Evolutionary conservation across 2,113 vertebrate genomes (phyloP).

Genomic region (Microtus montanus): DNA sequence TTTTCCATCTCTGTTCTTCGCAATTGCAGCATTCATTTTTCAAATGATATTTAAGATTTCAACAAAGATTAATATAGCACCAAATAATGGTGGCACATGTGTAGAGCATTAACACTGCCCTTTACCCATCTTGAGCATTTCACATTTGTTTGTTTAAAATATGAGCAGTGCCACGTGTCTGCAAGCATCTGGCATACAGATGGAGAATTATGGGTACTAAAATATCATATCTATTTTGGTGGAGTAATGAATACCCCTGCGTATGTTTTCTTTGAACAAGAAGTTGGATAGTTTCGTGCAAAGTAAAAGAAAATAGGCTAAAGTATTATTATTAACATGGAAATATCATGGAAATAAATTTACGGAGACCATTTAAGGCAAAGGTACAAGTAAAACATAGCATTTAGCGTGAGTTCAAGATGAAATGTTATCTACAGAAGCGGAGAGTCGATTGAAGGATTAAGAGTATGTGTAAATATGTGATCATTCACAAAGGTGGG

Average conservation of each 20-base stretch:
- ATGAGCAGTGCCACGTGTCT: constrained; percentile 69
- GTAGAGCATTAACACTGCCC: constrained; percentile 71
- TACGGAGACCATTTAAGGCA: not conserved
- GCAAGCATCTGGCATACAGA: constrained; percentile 81
- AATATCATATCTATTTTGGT: constrained; percentile 82
- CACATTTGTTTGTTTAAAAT: constrained; percentile 78
- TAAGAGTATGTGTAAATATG: not conserved
- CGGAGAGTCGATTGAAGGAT: not conserved
- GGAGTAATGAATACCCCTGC: constrained; percentile 74
- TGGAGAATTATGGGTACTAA: constrained; percentile 80
- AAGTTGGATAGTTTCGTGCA: constrained; percentile 62
- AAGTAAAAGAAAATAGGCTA: constrained; percentile 23
- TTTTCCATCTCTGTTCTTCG: constrained; percentile 22
- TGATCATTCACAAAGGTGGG: not conserved
- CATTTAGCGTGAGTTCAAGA: constrained; percentile 14
- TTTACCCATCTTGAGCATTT: constrained; percentile 71
- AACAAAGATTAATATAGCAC: constrained; percentile 70
- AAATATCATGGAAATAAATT: constrained; percentile 8
- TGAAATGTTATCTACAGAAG: not conserved
- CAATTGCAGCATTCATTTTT: constrained; percentile 33
- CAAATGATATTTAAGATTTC: constrained; percentile 66
- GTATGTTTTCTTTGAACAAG: constrained; percentile 74
- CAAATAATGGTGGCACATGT: constrained; percentile 66
- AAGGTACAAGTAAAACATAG: not conserved
- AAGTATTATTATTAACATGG: constrained; percentile 43